phyloP scores from a whole-genome alignment of 1,140 invertebrate species.

The Yoshiicerus persimilis region DNA sequence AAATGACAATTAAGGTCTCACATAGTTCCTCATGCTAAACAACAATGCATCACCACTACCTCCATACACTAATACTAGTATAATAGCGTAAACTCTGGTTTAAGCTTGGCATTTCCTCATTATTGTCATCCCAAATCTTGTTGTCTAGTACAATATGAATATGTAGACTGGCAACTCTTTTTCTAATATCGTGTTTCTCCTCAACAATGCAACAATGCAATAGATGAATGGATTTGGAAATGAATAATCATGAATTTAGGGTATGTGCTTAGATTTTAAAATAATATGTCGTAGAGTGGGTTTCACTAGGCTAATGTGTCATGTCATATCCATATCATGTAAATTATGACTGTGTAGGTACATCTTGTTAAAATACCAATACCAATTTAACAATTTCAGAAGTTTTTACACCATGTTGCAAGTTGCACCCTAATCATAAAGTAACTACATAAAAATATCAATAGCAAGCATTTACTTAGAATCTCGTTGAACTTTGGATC shows the following conservation, averaged over 20 bases:
- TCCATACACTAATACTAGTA: not conserved
- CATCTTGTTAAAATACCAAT: not conserved
- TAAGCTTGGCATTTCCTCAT: not conserved
- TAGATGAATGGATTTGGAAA: not conserved
- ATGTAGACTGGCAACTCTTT: not conserved
- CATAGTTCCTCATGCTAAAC: not conserved
- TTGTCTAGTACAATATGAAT: no score
- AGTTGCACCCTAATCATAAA: not conserved
- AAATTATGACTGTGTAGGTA: not conserved
- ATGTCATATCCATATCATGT: not conserved
- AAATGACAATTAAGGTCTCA: constrained; percentile 19
- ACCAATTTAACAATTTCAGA: not conserved
- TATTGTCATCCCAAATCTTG: constrained; percentile 1
- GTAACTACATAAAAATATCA: not conserved
- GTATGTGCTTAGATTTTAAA: not conserved
- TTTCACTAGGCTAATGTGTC: not conserved
- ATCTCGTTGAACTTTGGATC: not conserved
- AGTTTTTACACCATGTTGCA: not conserved
- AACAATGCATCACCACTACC: not conserved
- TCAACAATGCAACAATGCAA: not conserved
- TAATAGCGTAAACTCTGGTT: not conserved
- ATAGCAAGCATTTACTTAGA: not conserved
- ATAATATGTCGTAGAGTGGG: not conserved
- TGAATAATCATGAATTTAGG: not conserved
- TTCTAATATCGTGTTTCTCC: not conserved